These are phyloP conservation scores for Philhelius pedissequus DNA, from an alignment of 2,888 invertebrate genomes.

Conservation along the genomic window DNA sequence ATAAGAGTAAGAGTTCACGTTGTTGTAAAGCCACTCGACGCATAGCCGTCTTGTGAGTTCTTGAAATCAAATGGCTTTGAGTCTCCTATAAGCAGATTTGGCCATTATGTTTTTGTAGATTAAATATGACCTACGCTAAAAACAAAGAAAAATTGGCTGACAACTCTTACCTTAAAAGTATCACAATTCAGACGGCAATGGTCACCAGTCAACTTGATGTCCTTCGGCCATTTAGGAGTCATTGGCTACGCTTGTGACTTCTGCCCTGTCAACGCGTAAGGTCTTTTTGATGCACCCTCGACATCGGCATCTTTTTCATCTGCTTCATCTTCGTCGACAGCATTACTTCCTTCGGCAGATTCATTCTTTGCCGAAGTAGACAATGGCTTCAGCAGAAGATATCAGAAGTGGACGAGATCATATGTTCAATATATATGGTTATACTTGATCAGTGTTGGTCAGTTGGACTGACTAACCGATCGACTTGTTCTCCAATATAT, in stretches of 20 bases:
- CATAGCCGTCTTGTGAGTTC: constrained; percentile 87
- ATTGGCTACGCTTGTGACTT: constrained; percentile 70
- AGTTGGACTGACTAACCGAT: no score
- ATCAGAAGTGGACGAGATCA: no score
- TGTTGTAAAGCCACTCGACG: constrained; percentile 86
- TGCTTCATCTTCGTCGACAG: constrained; percentile 70
- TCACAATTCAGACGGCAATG: constrained; percentile 88
- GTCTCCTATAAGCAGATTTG: constrained; percentile 81
- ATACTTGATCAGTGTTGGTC: no score
- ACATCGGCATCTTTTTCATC: constrained; percentile 80
- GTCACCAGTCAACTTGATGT: constrained; percentile 87
- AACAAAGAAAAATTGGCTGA: neutral
- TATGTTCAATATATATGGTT: no score
- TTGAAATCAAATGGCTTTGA: constrained; percentile 85
- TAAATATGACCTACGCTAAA: no score
- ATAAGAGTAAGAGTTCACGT: constrained; percentile 86
- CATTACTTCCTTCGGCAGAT: constrained; percentile 70
- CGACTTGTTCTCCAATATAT: no score
- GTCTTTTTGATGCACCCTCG: constrained; percentile 73
- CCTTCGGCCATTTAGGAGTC: constrained; percentile 73
- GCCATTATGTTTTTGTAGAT: neutral
- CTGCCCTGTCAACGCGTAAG: constrained; percentile 75
- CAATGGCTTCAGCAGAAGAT: no score
- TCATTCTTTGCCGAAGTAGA: constrained; percentile 70
- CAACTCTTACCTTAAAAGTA: constrained; percentile 84